Conservation (phyloP, 2,113 vertebrate genomes). For the Odocoileus hemionus region DNA sequence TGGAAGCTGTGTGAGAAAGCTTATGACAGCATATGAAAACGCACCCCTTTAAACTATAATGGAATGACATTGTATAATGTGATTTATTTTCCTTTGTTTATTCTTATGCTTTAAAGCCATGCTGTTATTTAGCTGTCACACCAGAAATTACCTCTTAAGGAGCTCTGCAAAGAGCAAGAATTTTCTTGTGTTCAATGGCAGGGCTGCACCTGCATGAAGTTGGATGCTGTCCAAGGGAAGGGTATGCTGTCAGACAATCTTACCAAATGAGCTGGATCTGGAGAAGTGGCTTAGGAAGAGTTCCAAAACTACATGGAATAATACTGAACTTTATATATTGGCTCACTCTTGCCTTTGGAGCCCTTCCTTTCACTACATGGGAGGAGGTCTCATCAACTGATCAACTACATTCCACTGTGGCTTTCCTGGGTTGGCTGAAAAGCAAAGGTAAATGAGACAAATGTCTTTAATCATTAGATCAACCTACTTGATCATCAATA, state of each 20-base stretch:
- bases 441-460: background rate
- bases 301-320: background rate
- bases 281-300: background rate
- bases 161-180: background rate
- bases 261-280: background rate
- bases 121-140: background rate
- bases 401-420: background rate
- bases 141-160: background rate
- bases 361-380: background rate
- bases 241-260: background rate
- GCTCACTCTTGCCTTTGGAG: background rate
- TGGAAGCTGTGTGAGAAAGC: background rate
- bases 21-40: background rate
- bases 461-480: background rate
- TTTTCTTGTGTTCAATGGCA: background rate
- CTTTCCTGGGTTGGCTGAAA: background rate
- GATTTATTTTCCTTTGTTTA: slow-evolving; percentile 34
- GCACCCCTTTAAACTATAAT: background rate
- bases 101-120: background rate
- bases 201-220: background rate
- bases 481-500: background rate
- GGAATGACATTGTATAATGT: background rate
- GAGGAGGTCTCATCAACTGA: background rate
- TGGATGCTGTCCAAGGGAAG: background rate
- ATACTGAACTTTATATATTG: background rate